Evolutionary conservation across 2,113 vertebrate genomes (phyloP), one percentile per base, ranked within the genome.

Genomic region (Balaenoptera acutorostrata): DNA sequence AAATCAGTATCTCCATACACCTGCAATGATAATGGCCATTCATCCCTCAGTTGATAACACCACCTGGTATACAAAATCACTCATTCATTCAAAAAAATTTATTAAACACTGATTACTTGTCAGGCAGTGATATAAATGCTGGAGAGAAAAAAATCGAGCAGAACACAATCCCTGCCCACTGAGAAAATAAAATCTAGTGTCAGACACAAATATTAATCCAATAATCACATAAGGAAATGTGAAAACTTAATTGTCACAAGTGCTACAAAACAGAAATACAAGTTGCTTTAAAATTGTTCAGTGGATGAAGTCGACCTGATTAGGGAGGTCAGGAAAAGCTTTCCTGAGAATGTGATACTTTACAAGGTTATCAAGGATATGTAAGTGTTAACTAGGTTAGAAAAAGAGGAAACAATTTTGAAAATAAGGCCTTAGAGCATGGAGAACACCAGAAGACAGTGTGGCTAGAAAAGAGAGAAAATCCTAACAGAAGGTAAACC

Each of bases 11-110:
- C 25, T 77, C 31, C 61, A 46, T n/a, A 59, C 18, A 39, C 27
- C 52, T 83, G n/a, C 3, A 11, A 29, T 68, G n/a, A 96, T 44
- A 59, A 55, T 20, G 4, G 8, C 17, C 66, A 72, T 55, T 85
- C 52, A 77, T 41, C 72, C 17, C 7, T 23, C 69, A 84, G 41
- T 39, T 90, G 55, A 52, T 46, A 87, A 69, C 6, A 80, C 31
- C 23, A 75, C 9, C n/a, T 68, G 29, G 15, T 55, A 63, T 6
- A 78, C 7, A 85, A 77, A 82, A 82, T 89, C 18, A 92, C 78
- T 94, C n/a, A 36, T 55, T 96, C 75, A 78, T 74, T 89, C 41
- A 77, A 93, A 88, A 93, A 89, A 8, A 59, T 55, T n/a, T 82
- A 85, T 57, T 41, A 78, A 78, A 57, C 41, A 63, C 10, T 17